phyloP scores from a whole-genome alignment of 2,113 vertebrate species.

The Perca schrenkii region DNA sequence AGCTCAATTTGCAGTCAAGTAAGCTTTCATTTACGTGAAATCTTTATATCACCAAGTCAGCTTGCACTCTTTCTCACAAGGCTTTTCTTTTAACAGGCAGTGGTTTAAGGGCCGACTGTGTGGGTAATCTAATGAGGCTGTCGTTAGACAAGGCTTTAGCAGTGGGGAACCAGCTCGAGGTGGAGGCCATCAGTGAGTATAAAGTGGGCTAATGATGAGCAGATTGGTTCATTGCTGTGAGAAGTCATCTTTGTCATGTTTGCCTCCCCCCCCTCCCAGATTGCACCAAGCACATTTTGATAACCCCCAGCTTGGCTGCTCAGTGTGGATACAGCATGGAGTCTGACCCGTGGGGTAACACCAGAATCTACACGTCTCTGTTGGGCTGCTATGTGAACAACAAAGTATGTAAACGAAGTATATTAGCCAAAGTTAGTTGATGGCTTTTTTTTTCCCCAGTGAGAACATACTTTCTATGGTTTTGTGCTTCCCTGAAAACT shows the following conservation, averaged over 20 bases:
- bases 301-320: constrained; percentile 77
- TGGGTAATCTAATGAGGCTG: constrained; percentile 79
- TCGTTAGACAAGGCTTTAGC: constrained; percentile 75
- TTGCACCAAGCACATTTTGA: constrained; percentile 59
- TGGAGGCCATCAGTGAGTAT: constrained; percentile 82
- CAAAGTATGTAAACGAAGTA: constrained; percentile 56
- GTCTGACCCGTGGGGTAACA: constrained; percentile 84
- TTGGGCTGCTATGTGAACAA: constrained; percentile 80
- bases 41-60: rapidly evolving
- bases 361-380: constrained; percentile 78
- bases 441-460: background rate
- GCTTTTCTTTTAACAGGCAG: constrained; percentile 42
- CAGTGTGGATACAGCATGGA: constrained; percentile 85
- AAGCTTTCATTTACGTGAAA: constrained; percentile 20
- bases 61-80: background rate
- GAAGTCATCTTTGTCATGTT: background rate
- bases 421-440: no score
- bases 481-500: no score
- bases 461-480: background rate
- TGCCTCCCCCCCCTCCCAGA: constrained; percentile 54
- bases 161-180: constrained; percentile 77
- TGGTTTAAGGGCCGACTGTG: constrained; percentile 74
- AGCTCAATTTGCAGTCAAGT: constrained; percentile 69
- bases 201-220: background rate
- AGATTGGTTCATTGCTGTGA: background rate